Evolutionary conservation across 2,113 vertebrate genomes (phyloP), one percentile per base, ranked within the genome.

Genomic region (Mastomys coucha): DNA sequence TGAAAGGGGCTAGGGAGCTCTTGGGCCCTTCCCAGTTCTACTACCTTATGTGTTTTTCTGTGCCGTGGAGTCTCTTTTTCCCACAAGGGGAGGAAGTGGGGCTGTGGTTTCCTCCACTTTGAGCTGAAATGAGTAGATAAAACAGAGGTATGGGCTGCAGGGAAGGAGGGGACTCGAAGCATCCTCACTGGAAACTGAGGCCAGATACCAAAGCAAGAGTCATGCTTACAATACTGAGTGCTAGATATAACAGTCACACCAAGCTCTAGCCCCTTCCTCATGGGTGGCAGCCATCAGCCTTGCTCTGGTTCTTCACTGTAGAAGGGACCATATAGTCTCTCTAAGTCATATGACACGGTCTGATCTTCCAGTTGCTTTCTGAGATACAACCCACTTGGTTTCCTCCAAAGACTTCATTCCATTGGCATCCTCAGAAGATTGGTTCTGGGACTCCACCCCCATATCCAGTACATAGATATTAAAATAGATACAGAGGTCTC

Each of bases 81-180:
- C 53, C 16, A 36, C 26, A 65, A 13, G 11, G 73, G 69, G 42
- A 91, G 65, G 78, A 72, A 42, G 45, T 14, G 19, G 67, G 69
- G 80, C 42, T 88, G 88, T 45, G 81, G 84, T 53, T 88, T 96
- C 49, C 82, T 92, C 92, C 70, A 75, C 75, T 88, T 45, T 63
- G 28, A 75, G 45, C 36, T 53, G 89, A 90, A 93, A 1, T 42
- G 63, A 95, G 24, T 72, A 63, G 82, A 36, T 33, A 72, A 45
- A 91, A 17, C 42, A 33, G 26, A 87, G 63, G 73, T 8, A 12
- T 14, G 20, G 49, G 65, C 70, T 53, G 36, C 36, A 51, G 14
- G 65, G 60, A 65, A 53, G 73, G 10, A 65, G 58, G 12, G 60
- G 17, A 60, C 12, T 0, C 1, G 26, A 69, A 67, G 65, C 45